Conservation (phyloP, 2,113 vertebrate genomes). For the Odontesthes bonariensis region DNA sequence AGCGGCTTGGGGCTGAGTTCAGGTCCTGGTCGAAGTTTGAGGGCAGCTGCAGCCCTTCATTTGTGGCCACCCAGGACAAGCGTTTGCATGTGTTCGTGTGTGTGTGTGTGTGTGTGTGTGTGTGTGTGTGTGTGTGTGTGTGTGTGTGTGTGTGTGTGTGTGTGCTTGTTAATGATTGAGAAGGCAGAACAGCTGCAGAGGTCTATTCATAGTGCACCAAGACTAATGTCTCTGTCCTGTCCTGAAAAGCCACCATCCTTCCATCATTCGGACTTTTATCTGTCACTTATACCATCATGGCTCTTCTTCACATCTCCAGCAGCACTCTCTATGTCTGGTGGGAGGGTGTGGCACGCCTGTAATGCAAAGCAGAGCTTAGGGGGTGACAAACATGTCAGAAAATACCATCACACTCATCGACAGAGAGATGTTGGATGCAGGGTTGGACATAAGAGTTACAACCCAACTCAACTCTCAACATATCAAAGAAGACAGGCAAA, state of each 20-base stretch:
- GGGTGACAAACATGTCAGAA: neutral
- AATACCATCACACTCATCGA: too few species aligned
- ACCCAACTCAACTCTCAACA: too few species aligned
- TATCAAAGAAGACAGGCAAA: too few species aligned
- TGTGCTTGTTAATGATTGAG: constrained; percentile 61
- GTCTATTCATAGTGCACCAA: constrained; percentile 70
- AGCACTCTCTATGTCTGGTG: constrained; percentile 14
- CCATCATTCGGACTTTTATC: constrained; percentile 63
- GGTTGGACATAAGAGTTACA: too few species aligned
- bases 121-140: constrained; percentile 32
- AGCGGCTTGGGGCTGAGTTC: constrained; percentile 47
- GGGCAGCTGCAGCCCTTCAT: constrained; percentile 71
- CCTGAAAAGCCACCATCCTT: constrained; percentile 47
- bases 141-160: constrained; percentile 40
- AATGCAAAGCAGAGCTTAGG: constrained; percentile 17
- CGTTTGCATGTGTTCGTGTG: constrained; percentile 17
- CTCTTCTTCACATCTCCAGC: constrained; percentile 28
- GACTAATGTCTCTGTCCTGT: constrained; percentile 64
- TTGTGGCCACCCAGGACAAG: constrained; percentile 68
- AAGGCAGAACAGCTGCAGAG: constrained; percentile 66
- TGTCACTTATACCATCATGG: constrained; percentile 42
- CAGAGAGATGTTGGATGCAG: too few species aligned
- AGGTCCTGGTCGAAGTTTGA: constrained; percentile 46
- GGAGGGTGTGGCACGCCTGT: constrained; percentile 12
- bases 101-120: constrained; percentile 31